Base-by-base conservation (phyloP, 2,888 invertebrate species). In the Aphelenchoides bicaudatus region DNA sequence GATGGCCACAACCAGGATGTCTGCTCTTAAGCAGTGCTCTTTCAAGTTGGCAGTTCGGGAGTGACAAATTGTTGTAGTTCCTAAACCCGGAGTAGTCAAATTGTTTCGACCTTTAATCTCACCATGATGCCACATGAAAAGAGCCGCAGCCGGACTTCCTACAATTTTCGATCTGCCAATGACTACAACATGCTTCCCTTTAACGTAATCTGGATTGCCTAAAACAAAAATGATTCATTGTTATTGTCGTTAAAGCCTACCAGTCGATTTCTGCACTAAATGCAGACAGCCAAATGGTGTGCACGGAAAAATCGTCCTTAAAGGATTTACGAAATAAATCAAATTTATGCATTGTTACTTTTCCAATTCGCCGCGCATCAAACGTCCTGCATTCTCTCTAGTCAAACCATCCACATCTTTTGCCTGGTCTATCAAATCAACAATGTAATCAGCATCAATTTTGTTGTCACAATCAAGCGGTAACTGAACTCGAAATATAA, bases 101-200 rank as follows among this genome's bases (percentile, higher is more conserved):
- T n/a, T n/a, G n/a, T n/a, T n/a, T n/a, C n/a, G n/a, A n/a, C n/a
- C n/a, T n/a, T n/a, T n/a, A n/a, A n/a, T n/a, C n/a, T n/a, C n/a
- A n/a, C n/a, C n/a, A 80, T 98, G 85, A 70, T 91, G 86, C 94
- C 94, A 96, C 80, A 91, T 90, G 34, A 99, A 85, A 29, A 98
- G 84, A 80, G 93, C 91, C 0, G 93, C 86, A 63, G 88, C 89
- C 0, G 98, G 98, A 0, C 92, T 90, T 39, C 98, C 98, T 1
- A 99, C 93, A 78, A 98, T 96, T 82, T 93, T 92, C 80, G 93
- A 94, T 69, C 98, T 85, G 0, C 98, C 98, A 38, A 99, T 80
- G 19, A 99, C 93, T 2, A 96, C 94, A 1, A 90, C 93, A 63
- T 85, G 85, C 50, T 77, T 77, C 21, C 77, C 77, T 29, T 54